Evolutionary conservation across 1,140 invertebrate genomes (phyloP).

Genomic region (Lasioglossum baleicum): DNA sequence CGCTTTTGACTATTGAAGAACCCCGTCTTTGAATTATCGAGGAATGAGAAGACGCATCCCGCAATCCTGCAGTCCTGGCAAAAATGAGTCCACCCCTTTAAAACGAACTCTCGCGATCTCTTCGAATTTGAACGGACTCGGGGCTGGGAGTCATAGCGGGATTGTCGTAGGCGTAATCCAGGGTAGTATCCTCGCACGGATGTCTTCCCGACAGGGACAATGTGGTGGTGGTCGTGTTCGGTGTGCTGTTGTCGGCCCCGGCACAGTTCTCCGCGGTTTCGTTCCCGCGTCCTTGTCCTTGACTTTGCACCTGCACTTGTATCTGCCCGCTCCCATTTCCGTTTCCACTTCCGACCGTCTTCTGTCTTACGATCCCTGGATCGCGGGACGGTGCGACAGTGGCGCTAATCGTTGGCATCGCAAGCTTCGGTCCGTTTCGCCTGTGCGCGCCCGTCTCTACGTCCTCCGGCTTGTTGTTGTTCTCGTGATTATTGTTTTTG

Average conservation of each 20-base stretch:
- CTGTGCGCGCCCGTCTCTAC: slow-evolving; percentile 52
- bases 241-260: slow-evolving; percentile 78
- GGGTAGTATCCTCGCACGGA: slow-evolving; percentile 84
- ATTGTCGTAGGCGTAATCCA: slow-evolving; percentile 87
- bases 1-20: no score
- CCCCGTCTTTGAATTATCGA: no score
- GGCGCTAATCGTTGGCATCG: slow-evolving; percentile 76
- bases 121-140: slow-evolving; percentile 68
- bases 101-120: slow-evolving; percentile 75
- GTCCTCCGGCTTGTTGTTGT: slow-evolving; percentile 64
- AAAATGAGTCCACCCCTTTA: slow-evolving; percentile 20
- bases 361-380: background rate
- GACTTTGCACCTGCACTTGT: background rate
- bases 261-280: slow-evolving; percentile 26
- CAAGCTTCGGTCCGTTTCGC: slow-evolving; percentile 67
- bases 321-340: background rate
- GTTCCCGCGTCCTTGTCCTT: background rate
- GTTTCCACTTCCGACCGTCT: background rate
- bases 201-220: slow-evolving; percentile 78
- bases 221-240: slow-evolving; percentile 80
- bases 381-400: slow-evolving; percentile 59
- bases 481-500: slow-evolving; percentile 45
- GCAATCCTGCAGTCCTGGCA: no score
- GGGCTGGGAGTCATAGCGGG: slow-evolving; percentile 84
- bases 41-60: no score